Percentiles rank a stretch among this genome's conserved stretches.
phyloP scores from a whole-genome alignment of 2,888 invertebrate species.

The Amitus sp. region DNA sequence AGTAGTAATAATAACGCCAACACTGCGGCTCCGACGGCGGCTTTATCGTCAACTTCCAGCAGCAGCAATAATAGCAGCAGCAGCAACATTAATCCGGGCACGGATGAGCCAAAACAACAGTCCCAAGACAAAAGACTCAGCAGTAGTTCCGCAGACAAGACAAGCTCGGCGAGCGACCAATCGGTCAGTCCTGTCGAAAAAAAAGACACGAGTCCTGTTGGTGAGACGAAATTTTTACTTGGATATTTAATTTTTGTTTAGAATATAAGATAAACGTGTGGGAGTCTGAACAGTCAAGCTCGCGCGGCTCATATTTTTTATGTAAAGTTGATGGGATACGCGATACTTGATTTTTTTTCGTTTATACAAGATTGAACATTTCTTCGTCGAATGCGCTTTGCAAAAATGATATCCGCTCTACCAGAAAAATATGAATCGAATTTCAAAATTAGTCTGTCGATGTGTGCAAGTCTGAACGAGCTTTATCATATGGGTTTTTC shows the following conservation, averaged over 20 bases:
- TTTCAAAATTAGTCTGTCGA: too few species aligned
- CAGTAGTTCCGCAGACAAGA: constrained; percentile 59
- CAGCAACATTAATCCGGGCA: constrained; percentile 39
- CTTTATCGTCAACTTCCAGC: constrained; percentile 46
- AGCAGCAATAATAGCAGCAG: constrained; percentile 35
- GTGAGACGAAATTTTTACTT: constrained; percentile 40
- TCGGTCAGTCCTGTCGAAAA: constrained; percentile 67
- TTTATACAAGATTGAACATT: too few species aligned
- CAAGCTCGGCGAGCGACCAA: constrained; percentile 61
- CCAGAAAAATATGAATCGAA: too few species aligned
- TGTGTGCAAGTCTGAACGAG: too few species aligned
- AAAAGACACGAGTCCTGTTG: constrained; percentile 55
- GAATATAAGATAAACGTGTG: not conserved
- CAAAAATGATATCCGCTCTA: too few species aligned
- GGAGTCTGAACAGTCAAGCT: too few species aligned
- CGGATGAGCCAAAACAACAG: constrained; percentile 47
- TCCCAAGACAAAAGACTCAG: constrained; percentile 56
- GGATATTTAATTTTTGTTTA: too few species aligned
- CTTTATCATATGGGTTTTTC: too few species aligned
- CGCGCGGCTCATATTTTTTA: too few species aligned
- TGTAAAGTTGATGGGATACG: too few species aligned
- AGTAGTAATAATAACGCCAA: constrained; percentile 44
- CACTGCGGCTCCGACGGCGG: constrained; percentile 43
- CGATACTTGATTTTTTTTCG: too few species aligned
- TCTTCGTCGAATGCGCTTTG: too few species aligned